Evolutionary conservation across 2,888 invertebrate genomes (phyloP).

Genomic region (Elysia crispata): DNA sequence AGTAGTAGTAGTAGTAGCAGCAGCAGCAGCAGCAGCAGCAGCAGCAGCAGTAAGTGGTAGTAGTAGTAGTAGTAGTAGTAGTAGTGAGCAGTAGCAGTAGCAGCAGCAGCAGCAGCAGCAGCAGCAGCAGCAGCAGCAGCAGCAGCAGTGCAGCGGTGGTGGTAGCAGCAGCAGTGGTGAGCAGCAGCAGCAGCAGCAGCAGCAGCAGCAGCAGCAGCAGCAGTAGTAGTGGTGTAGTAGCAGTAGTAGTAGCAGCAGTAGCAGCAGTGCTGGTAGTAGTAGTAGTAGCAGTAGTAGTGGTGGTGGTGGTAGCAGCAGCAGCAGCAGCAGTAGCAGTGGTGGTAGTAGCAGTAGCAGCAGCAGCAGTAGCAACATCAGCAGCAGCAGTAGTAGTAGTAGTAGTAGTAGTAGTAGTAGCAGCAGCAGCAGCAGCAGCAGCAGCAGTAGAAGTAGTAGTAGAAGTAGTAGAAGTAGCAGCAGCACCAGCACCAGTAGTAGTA

Average conservation of each 20-base stretch:
- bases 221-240: no score
- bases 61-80: no score
- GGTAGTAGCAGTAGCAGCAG: neutral
- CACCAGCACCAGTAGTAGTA: no score
- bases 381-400: no score
- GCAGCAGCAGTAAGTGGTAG: no score
- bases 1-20: neutral
- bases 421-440: no score
- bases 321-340: conserved; percentile 12
- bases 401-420: no score
- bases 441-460: no score
- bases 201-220: neutral
- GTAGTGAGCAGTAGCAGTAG: neutral
- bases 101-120: neutral
- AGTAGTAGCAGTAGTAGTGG: neutral
- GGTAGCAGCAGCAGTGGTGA: neutral
- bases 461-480: no score
- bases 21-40: neutral
- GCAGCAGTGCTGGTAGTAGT: no score
- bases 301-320: conserved; percentile 1
- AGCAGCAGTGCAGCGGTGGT: neutral
- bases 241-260: no score
- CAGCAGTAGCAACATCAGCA: no score
- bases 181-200: neutral
- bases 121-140: neutral